These are phyloP conservation scores for Semnopithecus entellus DNA, from an alignment of 2,113 vertebrate species.

Conservation along the genomic window DNA sequence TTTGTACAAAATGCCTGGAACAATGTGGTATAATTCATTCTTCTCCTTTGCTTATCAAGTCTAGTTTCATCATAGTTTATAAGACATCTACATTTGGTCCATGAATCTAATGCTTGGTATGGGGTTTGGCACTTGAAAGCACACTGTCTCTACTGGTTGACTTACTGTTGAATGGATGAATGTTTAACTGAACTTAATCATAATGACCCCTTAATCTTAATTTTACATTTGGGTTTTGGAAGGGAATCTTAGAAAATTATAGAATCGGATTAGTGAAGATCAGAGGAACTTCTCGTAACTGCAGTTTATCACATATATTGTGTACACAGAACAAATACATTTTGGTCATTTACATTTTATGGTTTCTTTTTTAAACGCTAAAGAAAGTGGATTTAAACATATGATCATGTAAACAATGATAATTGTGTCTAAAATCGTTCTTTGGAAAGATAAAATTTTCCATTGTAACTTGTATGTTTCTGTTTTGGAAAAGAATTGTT, in stretches of 20 bases:
- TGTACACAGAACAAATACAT: slow-evolving; percentile 4
- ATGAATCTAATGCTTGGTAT: neutral
- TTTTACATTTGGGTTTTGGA: slow-evolving; percentile 51
- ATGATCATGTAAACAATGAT: neutral
- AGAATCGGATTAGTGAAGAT: slow-evolving; percentile 33
- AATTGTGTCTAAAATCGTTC: neutral
- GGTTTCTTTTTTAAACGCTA: slow-evolving; percentile 36
- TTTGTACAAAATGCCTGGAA: neutral
- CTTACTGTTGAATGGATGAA: neutral
- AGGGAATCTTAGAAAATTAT: slow-evolving; percentile 45
- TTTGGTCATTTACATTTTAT: neutral
- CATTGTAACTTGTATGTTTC: neutral
- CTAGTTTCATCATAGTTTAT: neutral
- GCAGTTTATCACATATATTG: neutral
- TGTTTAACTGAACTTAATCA: slow-evolving; percentile 29
- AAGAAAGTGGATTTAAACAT: slow-evolving; percentile 9
- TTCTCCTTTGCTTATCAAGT: neutral
- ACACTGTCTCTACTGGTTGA: too few relatives aligned
- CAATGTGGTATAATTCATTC: neutral
- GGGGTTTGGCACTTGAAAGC: neutral
- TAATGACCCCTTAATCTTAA: slow-evolving; percentile 39
- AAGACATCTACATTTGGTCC: neutral
- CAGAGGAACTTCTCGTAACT: slow-evolving; percentile 27
- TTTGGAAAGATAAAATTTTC: neutral
- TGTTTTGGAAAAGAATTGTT: neutral